A percentile compares a stretch with the other conserved stretches of the same genome.
These are phyloP conservation scores for Mirza zaza DNA, from an alignment of 2,113 vertebrate genomes.

Conservation along the genomic window DNA sequence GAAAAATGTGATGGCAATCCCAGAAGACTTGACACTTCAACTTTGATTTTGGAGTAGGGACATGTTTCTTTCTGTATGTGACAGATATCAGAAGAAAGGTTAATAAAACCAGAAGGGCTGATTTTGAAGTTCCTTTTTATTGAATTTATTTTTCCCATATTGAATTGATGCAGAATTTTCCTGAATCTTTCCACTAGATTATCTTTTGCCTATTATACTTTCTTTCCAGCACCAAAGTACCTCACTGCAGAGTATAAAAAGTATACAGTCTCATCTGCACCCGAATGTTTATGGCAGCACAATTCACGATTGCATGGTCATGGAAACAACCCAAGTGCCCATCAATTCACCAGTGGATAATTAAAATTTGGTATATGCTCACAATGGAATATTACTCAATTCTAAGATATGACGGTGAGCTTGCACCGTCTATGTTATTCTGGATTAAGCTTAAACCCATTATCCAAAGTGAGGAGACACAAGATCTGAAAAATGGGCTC, in stretches of 20 bases:
- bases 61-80: background rate
- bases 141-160: background rate
- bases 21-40: background rate
- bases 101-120: background rate
- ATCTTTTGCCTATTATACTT: background rate
- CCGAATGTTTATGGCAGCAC: too few relatives aligned
- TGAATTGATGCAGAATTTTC: background rate
- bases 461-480: too few relatives aligned
- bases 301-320: too few relatives aligned
- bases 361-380: too few relatives aligned
- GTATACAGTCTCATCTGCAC: too few relatives aligned
- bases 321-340: too few relatives aligned
- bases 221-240: background rate
- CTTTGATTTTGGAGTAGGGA: background rate
- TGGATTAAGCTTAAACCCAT: too few relatives aligned
- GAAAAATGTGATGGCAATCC: background rate
- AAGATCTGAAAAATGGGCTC: too few relatives aligned
- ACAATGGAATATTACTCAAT: too few relatives aligned
- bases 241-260: background rate
- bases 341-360: too few relatives aligned
- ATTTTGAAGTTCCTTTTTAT: background rate
- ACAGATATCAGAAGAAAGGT: background rate
- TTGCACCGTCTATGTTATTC: too few relatives aligned
- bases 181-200: background rate
- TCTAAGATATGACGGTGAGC: too few relatives aligned